Conservation (phyloP, 2,888 invertebrate species). For the Abrostola triplasia region DNA sequence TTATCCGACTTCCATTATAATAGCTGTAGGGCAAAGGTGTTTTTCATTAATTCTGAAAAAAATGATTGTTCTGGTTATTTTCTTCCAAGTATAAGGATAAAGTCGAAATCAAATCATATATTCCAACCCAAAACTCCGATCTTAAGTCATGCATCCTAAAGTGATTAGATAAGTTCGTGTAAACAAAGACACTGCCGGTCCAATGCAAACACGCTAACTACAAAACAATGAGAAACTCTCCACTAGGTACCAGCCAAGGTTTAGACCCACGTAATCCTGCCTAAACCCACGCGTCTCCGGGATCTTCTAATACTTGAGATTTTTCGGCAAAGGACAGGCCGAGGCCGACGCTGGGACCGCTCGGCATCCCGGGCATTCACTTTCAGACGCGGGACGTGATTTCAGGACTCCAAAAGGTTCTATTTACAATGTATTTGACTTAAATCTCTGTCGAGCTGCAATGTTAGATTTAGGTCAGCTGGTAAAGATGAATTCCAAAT, state of each 20-base stretch:
- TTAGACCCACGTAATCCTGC: slow-evolving; percentile 41
- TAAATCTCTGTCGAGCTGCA: slow-evolving; percentile 53
- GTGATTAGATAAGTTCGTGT: neutral
- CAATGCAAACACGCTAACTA: slow-evolving; percentile 37
- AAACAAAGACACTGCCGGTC: slow-evolving; percentile 15
- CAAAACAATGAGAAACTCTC: slow-evolving; percentile 46
- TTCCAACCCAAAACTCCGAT: neutral
- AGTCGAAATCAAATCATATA: too few species aligned
- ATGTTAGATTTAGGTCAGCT: slow-evolving; percentile 42
- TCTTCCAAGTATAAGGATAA: too few species aligned
- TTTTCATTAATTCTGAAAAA: too few species aligned
- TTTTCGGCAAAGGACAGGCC: slow-evolving; percentile 48
- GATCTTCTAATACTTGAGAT: slow-evolving; percentile 52
- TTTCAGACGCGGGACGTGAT: slow-evolving; percentile 46
- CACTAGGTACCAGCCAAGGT: slow-evolving; percentile 30
- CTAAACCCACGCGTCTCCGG: slow-evolving; percentile 33
- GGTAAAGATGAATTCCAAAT: slow-evolving; percentile 28
- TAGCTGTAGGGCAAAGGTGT: too few species aligned
- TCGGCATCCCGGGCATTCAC: slow-evolving; percentile 47
- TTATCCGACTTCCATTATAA: too few species aligned
- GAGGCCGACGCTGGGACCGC: slow-evolving; percentile 22
- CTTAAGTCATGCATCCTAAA: neutral
- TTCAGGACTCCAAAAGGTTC: slow-evolving; percentile 33
- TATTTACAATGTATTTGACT: slow-evolving; percentile 48
- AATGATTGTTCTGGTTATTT: too few species aligned